phyloP scores from a whole-genome alignment of 2,888 invertebrate genomes.

The Sminthurides aquaticus region DNA sequence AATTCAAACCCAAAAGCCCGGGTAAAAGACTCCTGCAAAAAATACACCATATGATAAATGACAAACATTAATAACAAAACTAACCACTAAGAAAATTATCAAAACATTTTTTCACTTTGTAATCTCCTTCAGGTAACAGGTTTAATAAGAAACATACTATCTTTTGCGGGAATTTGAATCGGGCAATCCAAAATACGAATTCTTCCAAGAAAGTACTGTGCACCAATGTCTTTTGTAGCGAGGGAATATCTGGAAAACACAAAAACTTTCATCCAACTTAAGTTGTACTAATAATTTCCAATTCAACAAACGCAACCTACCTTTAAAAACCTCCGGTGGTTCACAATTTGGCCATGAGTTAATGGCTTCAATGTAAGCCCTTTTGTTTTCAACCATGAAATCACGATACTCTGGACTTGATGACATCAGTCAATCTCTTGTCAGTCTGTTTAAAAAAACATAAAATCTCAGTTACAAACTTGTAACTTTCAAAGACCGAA shows the following conservation, averaged over 20 bases:
- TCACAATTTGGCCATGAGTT: constrained; percentile 68
- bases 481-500: too few relatives aligned
- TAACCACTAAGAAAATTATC: constrained; percentile 7
- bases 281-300: too few relatives aligned
- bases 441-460: too few relatives aligned
- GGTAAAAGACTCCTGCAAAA: constrained; percentile 78
- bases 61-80: neutral
- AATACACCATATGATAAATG: too few relatives aligned
- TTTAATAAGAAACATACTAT: constrained; percentile 89
- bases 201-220: constrained; percentile 86
- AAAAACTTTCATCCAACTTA: too few relatives aligned
- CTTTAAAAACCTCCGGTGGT: constrained; percentile 53
- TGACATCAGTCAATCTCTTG: too few relatives aligned
- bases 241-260: constrained; percentile 60
- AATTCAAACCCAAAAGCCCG: constrained; percentile 91
- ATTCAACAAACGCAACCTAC: too few relatives aligned
- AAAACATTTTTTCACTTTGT: too few relatives aligned
- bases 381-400: constrained; percentile 65
- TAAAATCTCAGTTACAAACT: too few relatives aligned
- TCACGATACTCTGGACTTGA: constrained; percentile 61
- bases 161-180: constrained; percentile 94
- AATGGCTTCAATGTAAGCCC: constrained; percentile 73
- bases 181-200: constrained; percentile 95
- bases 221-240: constrained; percentile 66
- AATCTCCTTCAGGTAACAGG: constrained; percentile 88